Base-by-base conservation (phyloP, 2,888 invertebrate species). In the Drosophila longiperda region DNA sequence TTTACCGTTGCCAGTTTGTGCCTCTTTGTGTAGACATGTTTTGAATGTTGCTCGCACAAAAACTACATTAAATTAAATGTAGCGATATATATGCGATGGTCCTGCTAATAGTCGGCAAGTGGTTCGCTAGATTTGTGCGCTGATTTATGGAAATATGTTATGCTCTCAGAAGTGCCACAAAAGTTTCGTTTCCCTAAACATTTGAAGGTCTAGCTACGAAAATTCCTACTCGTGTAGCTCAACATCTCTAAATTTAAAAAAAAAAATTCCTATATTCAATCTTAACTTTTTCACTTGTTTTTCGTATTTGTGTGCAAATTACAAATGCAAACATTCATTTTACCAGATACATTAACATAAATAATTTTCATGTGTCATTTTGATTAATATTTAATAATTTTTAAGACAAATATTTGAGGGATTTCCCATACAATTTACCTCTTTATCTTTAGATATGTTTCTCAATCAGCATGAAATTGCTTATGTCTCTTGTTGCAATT, bases 111-210 rank as follows among this genome's bases (percentile, higher is more conserved):
- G 64, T 67, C 33, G 33, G 33, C 70, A 38, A 66, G 52, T 74
- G 66, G 72, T 26, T 60, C 68, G 85, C 86, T 75, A 90, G 78
- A 83, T 72, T 80, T 83, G 61, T 75, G 61, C 66, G 64, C 82
- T 86, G 89, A 86, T 90, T 90, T 86, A 90, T 86, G 88, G 90
- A 86, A 88, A 67, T 69, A 61, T 76, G 64, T 67, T 67, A 20
- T 60, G 29, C 33, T 59, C 63, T 49, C 63, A 60, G 40, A 34
- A 63, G 75, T 67, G 66, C 49, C 57, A 57, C 23, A 69, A 76
- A 45, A 34, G 34, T 55, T 68, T 76, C 29, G 77, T 68, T 69
- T 77, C 78, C 86, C 69, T 64, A 82, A 68, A 61, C 68, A 66
- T 66, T 20, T 32, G 65, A 68, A 65, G 78, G 61, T 50, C 76